Evolutionary conservation across 2,888 invertebrate genomes (phyloP).

Genomic region (Acanthosepion esculentum): DNA sequence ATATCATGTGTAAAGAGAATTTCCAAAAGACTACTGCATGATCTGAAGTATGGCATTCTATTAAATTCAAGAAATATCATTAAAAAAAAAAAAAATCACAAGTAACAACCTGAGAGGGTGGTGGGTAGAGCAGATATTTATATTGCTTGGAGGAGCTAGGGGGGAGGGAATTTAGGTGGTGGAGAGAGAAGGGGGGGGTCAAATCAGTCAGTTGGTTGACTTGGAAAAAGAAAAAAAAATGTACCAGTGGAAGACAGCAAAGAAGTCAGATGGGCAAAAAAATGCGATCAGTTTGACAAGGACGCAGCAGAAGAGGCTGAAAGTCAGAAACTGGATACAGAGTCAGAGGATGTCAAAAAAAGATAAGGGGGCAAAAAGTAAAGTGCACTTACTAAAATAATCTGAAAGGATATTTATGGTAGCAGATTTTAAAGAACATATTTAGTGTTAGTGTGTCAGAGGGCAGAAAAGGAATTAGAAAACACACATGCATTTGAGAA

Average conservation of each 20-base stretch:
- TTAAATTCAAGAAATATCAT: neutral
- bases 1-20: too few relatives aligned
- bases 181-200: neutral
- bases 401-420: neutral
- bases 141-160: neutral
- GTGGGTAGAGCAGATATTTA: neutral
- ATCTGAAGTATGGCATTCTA: neutral
- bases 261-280: neutral
- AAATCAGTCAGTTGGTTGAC: neutral
- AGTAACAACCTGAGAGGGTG: neutral
- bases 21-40: neutral
- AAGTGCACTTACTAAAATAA: constrained; percentile 3
- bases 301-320: neutral
- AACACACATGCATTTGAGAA: neutral
- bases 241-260: neutral
- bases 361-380: neutral
- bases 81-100: neutral
- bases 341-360: neutral
- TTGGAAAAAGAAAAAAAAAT: neutral
- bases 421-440: neutral
- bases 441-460: neutral
- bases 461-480: neutral
- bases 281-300: neutral
- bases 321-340: constrained; percentile 18
- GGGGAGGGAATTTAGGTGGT: neutral